Percentiles rank a stretch among this genome's conserved stretches.
These are phyloP conservation scores for Hypotaenidia philippensis DNA, from an alignment of 2,797 vertebrate genomes.

Conservation along the genomic window DNA sequence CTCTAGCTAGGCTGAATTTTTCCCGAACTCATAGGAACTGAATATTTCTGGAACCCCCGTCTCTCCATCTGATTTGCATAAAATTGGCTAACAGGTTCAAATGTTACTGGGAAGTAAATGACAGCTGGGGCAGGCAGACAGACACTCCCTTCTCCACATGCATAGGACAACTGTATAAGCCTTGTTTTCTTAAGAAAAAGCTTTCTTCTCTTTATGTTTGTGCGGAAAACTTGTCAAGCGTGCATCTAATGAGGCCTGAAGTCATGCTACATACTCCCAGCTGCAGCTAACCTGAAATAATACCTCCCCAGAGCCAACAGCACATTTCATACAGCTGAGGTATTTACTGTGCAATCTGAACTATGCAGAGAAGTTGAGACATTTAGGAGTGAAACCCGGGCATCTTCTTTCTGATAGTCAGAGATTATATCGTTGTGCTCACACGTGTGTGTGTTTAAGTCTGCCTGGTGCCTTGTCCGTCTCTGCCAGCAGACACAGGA, in stretches of 20 bases:
- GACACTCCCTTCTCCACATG: background rate
- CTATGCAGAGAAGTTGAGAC: constrained; percentile 55
- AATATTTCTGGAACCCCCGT: background rate
- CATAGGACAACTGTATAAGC: background rate
- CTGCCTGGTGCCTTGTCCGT: background rate
- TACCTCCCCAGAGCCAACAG: constrained; percentile 36
- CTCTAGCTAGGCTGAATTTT: background rate
- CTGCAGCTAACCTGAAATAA: constrained; percentile 64
- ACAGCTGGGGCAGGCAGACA: background rate
- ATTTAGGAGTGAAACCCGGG: constrained; percentile 16
- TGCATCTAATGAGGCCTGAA: constrained; percentile 46
- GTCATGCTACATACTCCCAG: constrained; percentile 8
- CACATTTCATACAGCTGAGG: constrained; percentile 29
- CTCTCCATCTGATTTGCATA: background rate
- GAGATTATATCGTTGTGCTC: background rate
- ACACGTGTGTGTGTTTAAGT: background rate
- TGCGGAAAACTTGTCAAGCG: constrained; percentile 48
- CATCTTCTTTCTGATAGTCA: constrained; percentile 3
- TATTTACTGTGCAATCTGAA: constrained; percentile 32
- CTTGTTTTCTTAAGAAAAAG: constrained; percentile 33
- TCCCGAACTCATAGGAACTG: background rate
- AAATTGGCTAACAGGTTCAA: background rate
- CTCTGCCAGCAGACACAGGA: background rate
- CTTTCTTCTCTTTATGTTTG: constrained; percentile 8
- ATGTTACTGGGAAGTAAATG: constrained; percentile 9